phyloP scores from a whole-genome alignment of 2,113 vertebrate species.

The Thermophis baileyi region DNA sequence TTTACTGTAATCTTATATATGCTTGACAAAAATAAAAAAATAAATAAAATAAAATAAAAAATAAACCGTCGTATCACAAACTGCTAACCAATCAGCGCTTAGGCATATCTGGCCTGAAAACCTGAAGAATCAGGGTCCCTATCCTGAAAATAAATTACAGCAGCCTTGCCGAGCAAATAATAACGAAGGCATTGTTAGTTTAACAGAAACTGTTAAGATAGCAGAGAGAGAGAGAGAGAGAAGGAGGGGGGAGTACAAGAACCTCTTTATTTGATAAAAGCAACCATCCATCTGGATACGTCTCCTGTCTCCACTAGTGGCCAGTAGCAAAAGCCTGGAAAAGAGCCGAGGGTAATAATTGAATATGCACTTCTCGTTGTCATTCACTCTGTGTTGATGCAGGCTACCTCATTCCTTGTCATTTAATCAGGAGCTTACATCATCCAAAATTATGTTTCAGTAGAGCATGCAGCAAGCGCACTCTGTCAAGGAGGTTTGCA shows the following conservation, averaged over 20 bases:
- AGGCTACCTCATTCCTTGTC: not conserved
- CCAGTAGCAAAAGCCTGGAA: not conserved
- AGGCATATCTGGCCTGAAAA: not conserved
- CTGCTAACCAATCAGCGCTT: not conserved
- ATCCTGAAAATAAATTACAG: not conserved
- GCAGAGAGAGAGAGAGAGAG: too few relatives aligned
- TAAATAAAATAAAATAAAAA: too few relatives aligned
- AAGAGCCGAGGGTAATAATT: not conserved
- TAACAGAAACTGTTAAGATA: not conserved
- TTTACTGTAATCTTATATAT: too few relatives aligned
- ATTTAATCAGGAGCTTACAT: not conserved
- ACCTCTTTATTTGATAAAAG: not conserved
- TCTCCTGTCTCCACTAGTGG: not conserved
- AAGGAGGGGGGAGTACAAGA: not conserved
- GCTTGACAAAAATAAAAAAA: too few relatives aligned
- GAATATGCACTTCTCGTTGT: not conserved
- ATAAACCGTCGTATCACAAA: not conserved
- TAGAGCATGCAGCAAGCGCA: not conserved
- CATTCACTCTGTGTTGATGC: constrained; percentile 6
- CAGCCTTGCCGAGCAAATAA: not conserved
- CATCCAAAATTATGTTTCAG: not conserved
- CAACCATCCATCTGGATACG: not conserved
- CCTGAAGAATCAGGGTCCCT: too few relatives aligned
- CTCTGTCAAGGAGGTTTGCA: not conserved
- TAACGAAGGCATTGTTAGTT: not conserved